phyloP scores from a whole-genome alignment of 2,797 vertebrate species.

The Todus mexicanus region DNA sequence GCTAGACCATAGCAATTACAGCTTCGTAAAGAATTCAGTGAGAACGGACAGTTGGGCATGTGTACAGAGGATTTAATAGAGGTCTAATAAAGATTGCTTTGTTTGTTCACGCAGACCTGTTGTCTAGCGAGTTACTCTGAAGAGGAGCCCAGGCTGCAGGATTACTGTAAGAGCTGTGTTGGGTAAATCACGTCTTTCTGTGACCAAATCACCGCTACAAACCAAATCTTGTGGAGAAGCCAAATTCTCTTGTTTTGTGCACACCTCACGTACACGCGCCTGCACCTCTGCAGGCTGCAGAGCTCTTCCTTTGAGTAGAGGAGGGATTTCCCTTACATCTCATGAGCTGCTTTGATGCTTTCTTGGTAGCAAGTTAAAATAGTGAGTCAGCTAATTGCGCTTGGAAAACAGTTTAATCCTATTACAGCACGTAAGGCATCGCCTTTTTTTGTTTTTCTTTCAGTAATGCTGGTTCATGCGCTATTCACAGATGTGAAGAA shows the following conservation, averaged over 20 bases:
- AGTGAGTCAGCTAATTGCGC: conserved; percentile 41
- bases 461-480: background rate
- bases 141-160: background rate
- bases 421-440: background rate
- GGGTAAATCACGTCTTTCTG: background rate
- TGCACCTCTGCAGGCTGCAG: background rate
- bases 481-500: background rate
- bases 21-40: background rate
- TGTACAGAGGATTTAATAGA: background rate
- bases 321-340: background rate
- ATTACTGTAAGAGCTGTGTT: background rate
- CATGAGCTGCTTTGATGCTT: background rate
- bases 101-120: background rate
- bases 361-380: background rate
- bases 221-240: background rate
- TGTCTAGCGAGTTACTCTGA: background rate
- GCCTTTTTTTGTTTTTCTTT: background rate
- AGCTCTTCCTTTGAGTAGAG: background rate
- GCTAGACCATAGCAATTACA: background rate
- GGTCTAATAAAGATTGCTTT: background rate
- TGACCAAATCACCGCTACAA: background rate
- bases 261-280: accelerated
- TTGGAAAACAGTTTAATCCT: conserved; percentile 30
- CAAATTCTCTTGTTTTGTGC: background rate
- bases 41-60: background rate